Evolutionary conservation across 2,797 vertebrate species (phyloP), one percentile per base, ranked within the genome.

Genomic region (Argentina silus): DNA sequence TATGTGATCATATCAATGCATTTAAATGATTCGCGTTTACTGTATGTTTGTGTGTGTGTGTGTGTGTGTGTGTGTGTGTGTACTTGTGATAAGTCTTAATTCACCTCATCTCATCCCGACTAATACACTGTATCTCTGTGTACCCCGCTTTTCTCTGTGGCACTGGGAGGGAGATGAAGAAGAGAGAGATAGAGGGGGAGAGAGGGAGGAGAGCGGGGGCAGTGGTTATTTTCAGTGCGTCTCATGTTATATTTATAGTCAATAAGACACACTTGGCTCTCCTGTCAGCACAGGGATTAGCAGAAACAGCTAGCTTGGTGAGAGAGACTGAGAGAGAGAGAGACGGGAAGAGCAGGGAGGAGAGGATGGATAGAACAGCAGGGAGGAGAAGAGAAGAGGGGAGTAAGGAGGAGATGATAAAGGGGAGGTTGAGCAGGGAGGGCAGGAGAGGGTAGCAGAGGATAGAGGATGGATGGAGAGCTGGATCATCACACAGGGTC

Each of bases 171-270:
- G 84, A 87, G 86, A 90, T 74, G 83, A 89, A 85, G 83, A 79
- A 67, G 75, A 77, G 67, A 0, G 19, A 73, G 79, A 77, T 51
- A 19, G 77, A 78, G 83, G 75, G 70, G 76, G 64, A 75, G 82
- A 71, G 82, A 83, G 82, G 56, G 66, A 67, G 59, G 80, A 76
- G 83, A 75, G 60, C 44, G 56, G 62, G 76, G 70, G 80, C 74
- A 84, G 87, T 81, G 84, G 89, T 93, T 94, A 94, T 93, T 94
- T 94, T 93, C 87, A 91, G 92, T 85, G 82, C 74, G 76, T 90
- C 90, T 93, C 91, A 90, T 93, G 92, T 92, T 93, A 93, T 94
- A 94, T 95, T 95, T 94, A 94, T 94, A 93, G 93, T 93, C 91
- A 91, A 92, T 93, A 93, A 93, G 92, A 93, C 89, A 91, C 92